These are phyloP conservation scores for Halocaridina rubra DNA, from an alignment of 2,888 invertebrate genomes.

Conservation along the genomic window DNA sequence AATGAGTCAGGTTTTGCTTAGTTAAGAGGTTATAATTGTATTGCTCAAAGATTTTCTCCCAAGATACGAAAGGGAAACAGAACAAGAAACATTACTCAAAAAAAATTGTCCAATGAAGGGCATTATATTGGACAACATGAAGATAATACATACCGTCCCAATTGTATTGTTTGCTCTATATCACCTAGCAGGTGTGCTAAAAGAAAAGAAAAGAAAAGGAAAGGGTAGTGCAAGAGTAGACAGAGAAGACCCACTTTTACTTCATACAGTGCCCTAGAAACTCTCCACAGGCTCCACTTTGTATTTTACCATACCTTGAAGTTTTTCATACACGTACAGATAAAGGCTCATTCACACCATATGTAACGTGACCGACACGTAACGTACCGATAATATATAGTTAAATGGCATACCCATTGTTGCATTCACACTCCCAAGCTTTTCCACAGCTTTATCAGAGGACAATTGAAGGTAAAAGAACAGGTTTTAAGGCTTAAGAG, in stretches of 20 bases:
- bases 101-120: not conserved
- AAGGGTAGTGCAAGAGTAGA: slow-evolving; percentile 10
- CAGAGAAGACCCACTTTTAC: not conserved
- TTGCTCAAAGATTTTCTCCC: not conserved
- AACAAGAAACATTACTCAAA: not conserved
- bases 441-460: no score
- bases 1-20: not conserved
- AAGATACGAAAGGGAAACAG: not conserved
- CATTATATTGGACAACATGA: slow-evolving; percentile 5
- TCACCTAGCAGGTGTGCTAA: not conserved
- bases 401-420: no score
- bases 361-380: no score
- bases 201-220: not conserved
- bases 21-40: not conserved
- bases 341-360: no score
- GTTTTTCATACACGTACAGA: no score
- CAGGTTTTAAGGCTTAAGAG: no score
- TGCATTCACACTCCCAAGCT: no score
- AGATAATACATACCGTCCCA: not conserved
- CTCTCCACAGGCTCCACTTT: not conserved
- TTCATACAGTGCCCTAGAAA: not conserved
- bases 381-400: no score
- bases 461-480: no score
- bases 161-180: slow-evolving; percentile 17
- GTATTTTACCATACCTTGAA: not conserved